Conservation (phyloP, 2,113 vertebrate genomes). For the Malaclemys terrapin region DNA sequence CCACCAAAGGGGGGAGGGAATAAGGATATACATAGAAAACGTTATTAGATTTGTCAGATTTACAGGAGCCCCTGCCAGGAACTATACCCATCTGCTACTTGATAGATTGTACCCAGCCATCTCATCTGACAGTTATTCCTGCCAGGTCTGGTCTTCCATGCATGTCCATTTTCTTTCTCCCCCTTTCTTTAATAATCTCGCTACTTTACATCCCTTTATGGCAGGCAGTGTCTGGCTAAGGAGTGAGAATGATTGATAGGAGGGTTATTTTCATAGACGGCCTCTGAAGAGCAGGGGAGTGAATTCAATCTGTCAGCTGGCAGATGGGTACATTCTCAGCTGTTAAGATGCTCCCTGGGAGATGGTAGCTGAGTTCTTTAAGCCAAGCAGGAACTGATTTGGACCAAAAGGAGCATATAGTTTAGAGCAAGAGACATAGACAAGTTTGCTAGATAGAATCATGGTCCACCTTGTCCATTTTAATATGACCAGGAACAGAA, state of each 20-base stretch:
- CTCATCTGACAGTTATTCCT: background rate
- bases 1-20: background rate
- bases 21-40: background rate
- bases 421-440: background rate
- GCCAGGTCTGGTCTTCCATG: background rate
- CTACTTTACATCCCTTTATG: conserved; percentile 70
- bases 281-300: conserved; percentile 80
- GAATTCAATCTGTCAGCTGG: conserved; percentile 79
- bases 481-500: background rate
- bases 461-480: background rate
- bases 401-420: conserved; percentile 43
- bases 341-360: conserved; percentile 77
- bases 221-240: conserved; percentile 74
- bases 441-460: background rate
- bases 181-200: fast-evolving
- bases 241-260: conserved; percentile 75
- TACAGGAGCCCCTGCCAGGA: background rate
- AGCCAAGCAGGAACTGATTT: conserved; percentile 54
- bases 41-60: background rate
- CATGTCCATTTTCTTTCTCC: background rate
- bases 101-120: background rate
- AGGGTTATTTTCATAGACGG: conserved; percentile 81
- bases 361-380: conserved; percentile 62
- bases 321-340: conserved; percentile 85
- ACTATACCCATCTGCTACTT: background rate